These are phyloP conservation scores for Thalpophila matura DNA, from an alignment of 2,888 invertebrate species.

Conservation along the genomic window DNA sequence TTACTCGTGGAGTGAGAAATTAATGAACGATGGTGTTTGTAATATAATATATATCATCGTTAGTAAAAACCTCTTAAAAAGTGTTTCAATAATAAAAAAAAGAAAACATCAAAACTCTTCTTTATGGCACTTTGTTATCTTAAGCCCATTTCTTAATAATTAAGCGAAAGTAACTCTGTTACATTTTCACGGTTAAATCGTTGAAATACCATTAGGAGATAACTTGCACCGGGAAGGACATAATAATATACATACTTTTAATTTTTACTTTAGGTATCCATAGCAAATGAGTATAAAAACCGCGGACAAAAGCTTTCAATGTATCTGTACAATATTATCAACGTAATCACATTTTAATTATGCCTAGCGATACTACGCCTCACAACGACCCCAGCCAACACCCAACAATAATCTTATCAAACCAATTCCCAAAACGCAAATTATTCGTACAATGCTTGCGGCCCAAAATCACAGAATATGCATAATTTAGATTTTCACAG, in stretches of 20 bases:
- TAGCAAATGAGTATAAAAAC: too few relatives aligned
- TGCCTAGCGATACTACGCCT: slow-evolving; percentile 4
- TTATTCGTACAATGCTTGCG: slow-evolving; percentile 50
- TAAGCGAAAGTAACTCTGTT: too few relatives aligned
- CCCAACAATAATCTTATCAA: slow-evolving; percentile 40
- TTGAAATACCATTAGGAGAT: too few relatives aligned
- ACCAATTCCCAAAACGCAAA: slow-evolving; percentile 40
- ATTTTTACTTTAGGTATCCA: too few relatives aligned
- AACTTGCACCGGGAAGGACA: too few relatives aligned
- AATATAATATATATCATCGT: too few relatives aligned
- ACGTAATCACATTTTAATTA: slow-evolving; percentile 5
- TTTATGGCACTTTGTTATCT: too few relatives aligned
- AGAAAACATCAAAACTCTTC: background rate
- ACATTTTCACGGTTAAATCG: too few relatives aligned
- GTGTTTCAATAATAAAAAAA: background rate
- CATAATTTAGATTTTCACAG: slow-evolving; percentile 62
- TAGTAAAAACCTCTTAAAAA: too few relatives aligned
- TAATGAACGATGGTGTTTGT: background rate
- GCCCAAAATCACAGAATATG: slow-evolving; percentile 56
- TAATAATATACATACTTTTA: too few relatives aligned
- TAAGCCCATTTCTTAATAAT: too few relatives aligned
- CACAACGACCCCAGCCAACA: slow-evolving; percentile 7
- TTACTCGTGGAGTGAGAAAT: slow-evolving; percentile 8
- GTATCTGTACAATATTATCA: background rate
- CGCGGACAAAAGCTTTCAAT: background rate